Evolutionary conservation across 2,888 invertebrate species (phyloP), one percentile per base, ranked within the genome.

Genomic region (Parochlus steinenii): DNA sequence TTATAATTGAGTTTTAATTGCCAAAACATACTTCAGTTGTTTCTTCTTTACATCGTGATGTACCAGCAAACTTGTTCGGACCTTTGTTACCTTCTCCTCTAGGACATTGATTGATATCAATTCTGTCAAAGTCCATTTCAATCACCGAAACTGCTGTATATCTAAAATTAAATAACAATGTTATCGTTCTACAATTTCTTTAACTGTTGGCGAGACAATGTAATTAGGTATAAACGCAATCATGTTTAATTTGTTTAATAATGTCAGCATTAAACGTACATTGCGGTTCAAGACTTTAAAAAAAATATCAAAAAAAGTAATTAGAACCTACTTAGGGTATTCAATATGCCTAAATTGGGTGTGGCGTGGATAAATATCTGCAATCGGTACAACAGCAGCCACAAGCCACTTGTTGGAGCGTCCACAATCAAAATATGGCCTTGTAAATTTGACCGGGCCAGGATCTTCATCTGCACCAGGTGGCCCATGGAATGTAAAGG

Each of bases 61-160:
- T 92, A 42, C 82, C 78, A 3, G 75, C 78, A 63, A 92, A 95
- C 51, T 70, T 67, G 62, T 95, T 95, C 0, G 86, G 83, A 20
- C 75, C 74, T 44, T 70, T 76, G 52, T 95, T 95, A 29, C 93
- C 95, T 46, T 74, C 65, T 38, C 90, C 83, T 41, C 63, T 63
- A 0, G 93, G 92, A 66, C 95, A 97, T 50, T 93, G 95, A 63
- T 97, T 97, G 56, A 97, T 89, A 52, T 97, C 95, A 55, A 97
- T 81, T 49, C 92, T 68, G 45, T 95, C 90, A 56, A 86, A 90
- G 54, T 97, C 95, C 73, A 93, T 79, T 68, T 95, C 93, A 57
- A 92, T 68, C 0, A 92, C 90, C 1, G 87, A 74, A 12, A 80
- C 79, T 24, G 87, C 95, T 2, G 92, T 89, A 52, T 89, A 90